Conservation (phyloP, 2,113 vertebrate species). For the Eolophus roseicapilla region DNA sequence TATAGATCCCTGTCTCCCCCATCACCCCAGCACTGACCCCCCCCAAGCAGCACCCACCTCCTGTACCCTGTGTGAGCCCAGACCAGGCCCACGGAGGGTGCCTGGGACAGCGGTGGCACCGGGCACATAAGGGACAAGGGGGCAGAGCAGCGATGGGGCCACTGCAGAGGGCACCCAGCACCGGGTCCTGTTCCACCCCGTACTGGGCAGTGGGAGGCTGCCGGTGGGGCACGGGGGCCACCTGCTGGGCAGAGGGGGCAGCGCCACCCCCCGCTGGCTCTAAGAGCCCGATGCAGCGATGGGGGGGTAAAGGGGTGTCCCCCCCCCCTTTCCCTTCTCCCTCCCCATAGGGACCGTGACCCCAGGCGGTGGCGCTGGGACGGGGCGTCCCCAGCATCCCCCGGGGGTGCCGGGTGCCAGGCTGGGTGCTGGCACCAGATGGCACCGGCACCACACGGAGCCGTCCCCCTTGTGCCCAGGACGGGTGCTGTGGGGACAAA, state of each 20-base stretch:
- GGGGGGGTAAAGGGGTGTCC: neutral
- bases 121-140: neutral
- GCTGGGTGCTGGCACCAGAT: neutral
- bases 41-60: neutral
- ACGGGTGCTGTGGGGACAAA: neutral
- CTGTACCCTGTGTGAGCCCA: neutral
- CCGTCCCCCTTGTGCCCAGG: neutral
- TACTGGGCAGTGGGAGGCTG: neutral
- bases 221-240: conserved; percentile 20
- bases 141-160: neutral
- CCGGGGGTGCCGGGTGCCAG: neutral
- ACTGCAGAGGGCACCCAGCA: neutral
- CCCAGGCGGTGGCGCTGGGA: neutral
- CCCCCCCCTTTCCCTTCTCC: too few species aligned
- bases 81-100: neutral
- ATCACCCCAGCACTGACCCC: neutral
- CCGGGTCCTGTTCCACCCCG: accelerated
- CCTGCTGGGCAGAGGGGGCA: conserved; percentile 24
- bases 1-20: accelerated
- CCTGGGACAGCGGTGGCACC: neutral
- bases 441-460: neutral
- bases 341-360: neutral
- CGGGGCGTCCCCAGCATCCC: neutral
- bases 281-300: accelerated
- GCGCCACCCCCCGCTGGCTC: neutral